Conservation (phyloP, 2,888 invertebrate genomes). For the Leptinotarsa juncta region DNA sequence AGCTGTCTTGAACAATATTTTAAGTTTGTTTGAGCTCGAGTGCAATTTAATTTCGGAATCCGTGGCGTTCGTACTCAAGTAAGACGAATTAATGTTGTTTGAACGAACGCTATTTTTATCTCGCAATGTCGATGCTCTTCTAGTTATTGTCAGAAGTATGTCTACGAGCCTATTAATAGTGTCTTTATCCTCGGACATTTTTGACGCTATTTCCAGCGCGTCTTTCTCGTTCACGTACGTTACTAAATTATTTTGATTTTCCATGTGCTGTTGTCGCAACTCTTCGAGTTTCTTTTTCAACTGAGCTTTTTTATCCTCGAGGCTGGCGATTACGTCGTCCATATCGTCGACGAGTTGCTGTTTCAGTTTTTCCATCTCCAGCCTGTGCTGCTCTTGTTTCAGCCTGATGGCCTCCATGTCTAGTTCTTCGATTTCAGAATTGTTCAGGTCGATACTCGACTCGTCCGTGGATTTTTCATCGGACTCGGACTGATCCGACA, state of each 20-base stretch:
- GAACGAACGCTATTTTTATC: constrained; percentile 62
- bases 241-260: constrained; percentile 59
- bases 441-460: constrained; percentile 54
- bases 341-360: constrained; percentile 60
- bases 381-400: constrained; percentile 56
- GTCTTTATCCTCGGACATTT: constrained; percentile 59
- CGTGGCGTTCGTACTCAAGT: constrained; percentile 52
- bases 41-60: constrained; percentile 60
- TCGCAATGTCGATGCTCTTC: constrained; percentile 61
- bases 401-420: constrained; percentile 55
- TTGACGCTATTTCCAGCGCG: constrained; percentile 59
- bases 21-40: constrained; percentile 56
- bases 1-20: constrained; percentile 62
- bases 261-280: constrained; percentile 59
- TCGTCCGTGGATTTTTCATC: constrained; percentile 49
- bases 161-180: constrained; percentile 63
- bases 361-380: constrained; percentile 57
- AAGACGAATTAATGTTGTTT: constrained; percentile 61
- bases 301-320: constrained; percentile 62
- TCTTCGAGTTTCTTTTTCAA: constrained; percentile 62
- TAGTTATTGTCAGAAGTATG: constrained; percentile 61
- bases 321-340: constrained; percentile 60
- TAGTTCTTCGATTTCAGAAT: constrained; percentile 55
- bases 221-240: constrained; percentile 61
- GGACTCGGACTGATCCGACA: constrained; percentile 39